These are phyloP conservation scores for Rhabdomys pumilio DNA, from an alignment of 2,797 vertebrate species.

Conservation along the genomic window DNA sequence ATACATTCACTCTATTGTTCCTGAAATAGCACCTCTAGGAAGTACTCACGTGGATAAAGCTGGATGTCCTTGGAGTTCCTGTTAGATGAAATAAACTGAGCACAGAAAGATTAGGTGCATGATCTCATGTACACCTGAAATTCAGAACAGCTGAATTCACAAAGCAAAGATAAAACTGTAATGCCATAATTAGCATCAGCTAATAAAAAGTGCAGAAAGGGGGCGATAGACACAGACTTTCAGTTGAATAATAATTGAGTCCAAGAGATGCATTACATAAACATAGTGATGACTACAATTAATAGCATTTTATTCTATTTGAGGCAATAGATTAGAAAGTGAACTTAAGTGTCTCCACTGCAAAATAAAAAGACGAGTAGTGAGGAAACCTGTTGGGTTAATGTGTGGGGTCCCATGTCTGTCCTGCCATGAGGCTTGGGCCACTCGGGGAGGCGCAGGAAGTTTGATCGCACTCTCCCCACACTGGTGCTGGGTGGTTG, in stretches of 20 bases:
- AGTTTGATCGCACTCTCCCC: too few relatives aligned
- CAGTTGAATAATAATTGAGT: neutral
- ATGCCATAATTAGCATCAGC: neutral
- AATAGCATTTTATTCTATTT: neutral
- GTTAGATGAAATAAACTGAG: neutral
- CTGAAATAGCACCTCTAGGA: neutral
- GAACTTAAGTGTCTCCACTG: neutral
- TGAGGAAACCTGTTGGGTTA: neutral
- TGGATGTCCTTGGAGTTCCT: neutral
- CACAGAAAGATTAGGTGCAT: neutral
- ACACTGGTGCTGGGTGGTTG: too few relatives aligned
- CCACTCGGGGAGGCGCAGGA: too few relatives aligned
- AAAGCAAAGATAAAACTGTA: neutral
- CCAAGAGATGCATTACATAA: neutral
- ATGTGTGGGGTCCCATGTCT: too few relatives aligned
- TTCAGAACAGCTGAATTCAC: neutral
- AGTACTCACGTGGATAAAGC: neutral
- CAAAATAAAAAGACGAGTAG: neutral
- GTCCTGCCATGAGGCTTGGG: too few relatives aligned
- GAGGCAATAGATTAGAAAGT: neutral
- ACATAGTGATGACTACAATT: neutral
- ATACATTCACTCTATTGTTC: neutral
- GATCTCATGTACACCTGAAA: neutral
- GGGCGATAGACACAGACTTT: neutral
- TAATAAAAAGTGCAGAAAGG: accelerated